Base-by-base conservation (phyloP, 2,113 vertebrate species). In the Coptodon rendalli region DNA sequence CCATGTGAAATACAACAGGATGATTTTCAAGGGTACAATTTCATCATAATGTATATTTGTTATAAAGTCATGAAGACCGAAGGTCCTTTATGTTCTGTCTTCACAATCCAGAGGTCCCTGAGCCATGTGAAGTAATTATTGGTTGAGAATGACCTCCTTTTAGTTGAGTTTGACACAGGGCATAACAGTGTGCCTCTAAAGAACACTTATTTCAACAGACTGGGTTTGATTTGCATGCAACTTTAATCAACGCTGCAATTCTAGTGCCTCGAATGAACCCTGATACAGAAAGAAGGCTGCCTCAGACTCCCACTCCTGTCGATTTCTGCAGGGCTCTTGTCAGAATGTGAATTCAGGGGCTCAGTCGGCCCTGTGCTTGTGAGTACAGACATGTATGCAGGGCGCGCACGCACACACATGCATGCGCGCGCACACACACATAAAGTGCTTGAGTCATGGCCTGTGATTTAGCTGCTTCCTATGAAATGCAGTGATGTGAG, bases 81-180 rank as follows among this genome's bases (percentile, higher is more conserved):
- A 87, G 81, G 61, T 87, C 38, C 1, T 66, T 7, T 2, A 16
- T 40, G 34, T 9, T 54, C 63, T 3, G 9, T 78, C 45, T 88
- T 68, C 6, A 4, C 84, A 3, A 59, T 38, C 5, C 56, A 85
- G 73, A 84, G 63, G 56, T 85, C 48, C 82, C 50, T 36, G 80
- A 79, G 68, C 29, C 11, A 52, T 43, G 63, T 82, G 40, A 80
- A 89, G 78, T 92, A 66, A 90, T 93, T 87, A 89, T 45, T 89
- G 76, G 81, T 81, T 3, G 4, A 68, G 52, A 82, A 31, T 52
- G 81, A 91, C 81, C 83, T 91, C 86, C 57, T 83, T 91, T 92
- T 82, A 80, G 56, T 85, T 61, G 43, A 76, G 68, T 85, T 84
- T 89, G 86, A 91, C 82, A 85, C 11, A 6, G 57, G 38, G 66